These are phyloP conservation scores for Macropis europaea DNA, from an alignment of 2,888 invertebrate species.

Conservation along the genomic window DNA sequence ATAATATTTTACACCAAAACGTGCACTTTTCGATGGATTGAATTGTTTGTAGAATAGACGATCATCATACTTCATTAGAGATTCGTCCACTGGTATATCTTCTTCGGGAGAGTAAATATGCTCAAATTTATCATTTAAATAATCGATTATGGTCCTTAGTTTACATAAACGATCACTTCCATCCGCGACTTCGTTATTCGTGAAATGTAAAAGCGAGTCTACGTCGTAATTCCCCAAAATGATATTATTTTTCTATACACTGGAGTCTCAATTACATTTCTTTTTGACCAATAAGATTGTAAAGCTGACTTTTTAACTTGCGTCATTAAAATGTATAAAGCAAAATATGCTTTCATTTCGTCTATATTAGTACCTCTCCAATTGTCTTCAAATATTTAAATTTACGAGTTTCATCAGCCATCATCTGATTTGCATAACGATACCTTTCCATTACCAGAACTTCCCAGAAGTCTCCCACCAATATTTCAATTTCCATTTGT, in stretches of 20 bases:
- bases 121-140: slow-evolving; percentile 62
- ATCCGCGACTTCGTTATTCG: slow-evolving; percentile 42
- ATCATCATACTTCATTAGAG: slow-evolving; percentile 61
- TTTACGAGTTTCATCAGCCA: slow-evolving; percentile 30
- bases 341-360: slow-evolving; percentile 54
- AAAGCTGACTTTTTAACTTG: slow-evolving; percentile 54
- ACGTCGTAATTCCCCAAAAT: slow-evolving; percentile 39
- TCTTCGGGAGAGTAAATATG: slow-evolving; percentile 54
- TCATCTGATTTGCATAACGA: slow-evolving; percentile 25
- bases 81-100: slow-evolving; percentile 49
- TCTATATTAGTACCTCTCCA: slow-evolving; percentile 48
- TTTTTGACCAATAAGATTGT: slow-evolving; percentile 37
- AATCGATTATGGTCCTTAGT: slow-evolving; percentile 59
- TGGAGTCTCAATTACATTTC: slow-evolving; percentile 44
- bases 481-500: slow-evolving; percentile 24
- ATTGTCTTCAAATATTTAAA: slow-evolving; percentile 33
- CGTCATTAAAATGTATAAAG: slow-evolving; percentile 56
- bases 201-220: slow-evolving; percentile 47
- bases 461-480: slow-evolving; percentile 29
- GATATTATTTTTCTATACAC: slow-evolving; percentile 38
- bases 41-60: slow-evolving; percentile 51
- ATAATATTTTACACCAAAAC: slow-evolving; percentile 63
- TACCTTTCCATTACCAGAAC: slow-evolving; percentile 18
- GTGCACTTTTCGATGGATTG: slow-evolving; percentile 46
- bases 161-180: slow-evolving; percentile 59